Evolutionary conservation across 2,113 vertebrate species (phyloP).

Genomic region (Pomatostomus ruficeps): DNA sequence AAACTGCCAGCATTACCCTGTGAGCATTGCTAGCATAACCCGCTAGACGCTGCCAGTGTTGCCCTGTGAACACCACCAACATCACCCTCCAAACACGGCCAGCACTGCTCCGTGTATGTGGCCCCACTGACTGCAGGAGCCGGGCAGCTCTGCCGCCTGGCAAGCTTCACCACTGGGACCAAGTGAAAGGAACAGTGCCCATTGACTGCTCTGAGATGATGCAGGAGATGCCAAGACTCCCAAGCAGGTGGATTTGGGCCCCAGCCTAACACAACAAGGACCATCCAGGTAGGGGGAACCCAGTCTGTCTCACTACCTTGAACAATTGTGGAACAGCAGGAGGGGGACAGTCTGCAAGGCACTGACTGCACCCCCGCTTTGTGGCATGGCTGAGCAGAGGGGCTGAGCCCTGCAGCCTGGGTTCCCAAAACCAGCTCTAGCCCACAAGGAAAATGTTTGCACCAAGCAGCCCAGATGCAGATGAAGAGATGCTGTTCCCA

Average conservation of each 20-base stretch:
- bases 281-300: fast-evolving
- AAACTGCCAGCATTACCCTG: not conserved
- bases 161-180: not conserved
- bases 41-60: not conserved
- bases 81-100: not conserved
- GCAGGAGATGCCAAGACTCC: not conserved
- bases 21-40: not conserved
- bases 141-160: not conserved
- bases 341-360: not conserved
- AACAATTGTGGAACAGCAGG: not conserved
- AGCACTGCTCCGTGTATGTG: fast-evolving
- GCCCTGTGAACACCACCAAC: not conserved
- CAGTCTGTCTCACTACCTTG: not conserved
- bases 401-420: not conserved
- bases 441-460: not conserved
- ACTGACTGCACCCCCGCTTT: not conserved
- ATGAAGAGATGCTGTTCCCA: not conserved
- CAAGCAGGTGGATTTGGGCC: not conserved
- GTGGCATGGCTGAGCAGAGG: fast-evolving
- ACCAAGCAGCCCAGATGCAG: not conserved
- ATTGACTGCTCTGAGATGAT: not conserved
- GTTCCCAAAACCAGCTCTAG: not conserved
- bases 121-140: not conserved
- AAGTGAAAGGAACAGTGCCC: not conserved
- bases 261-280: not conserved